Evolutionary conservation across 2,113 vertebrate species (phyloP), one percentile per base, ranked within the genome.

Genomic region (Catharus minimus): DNA sequence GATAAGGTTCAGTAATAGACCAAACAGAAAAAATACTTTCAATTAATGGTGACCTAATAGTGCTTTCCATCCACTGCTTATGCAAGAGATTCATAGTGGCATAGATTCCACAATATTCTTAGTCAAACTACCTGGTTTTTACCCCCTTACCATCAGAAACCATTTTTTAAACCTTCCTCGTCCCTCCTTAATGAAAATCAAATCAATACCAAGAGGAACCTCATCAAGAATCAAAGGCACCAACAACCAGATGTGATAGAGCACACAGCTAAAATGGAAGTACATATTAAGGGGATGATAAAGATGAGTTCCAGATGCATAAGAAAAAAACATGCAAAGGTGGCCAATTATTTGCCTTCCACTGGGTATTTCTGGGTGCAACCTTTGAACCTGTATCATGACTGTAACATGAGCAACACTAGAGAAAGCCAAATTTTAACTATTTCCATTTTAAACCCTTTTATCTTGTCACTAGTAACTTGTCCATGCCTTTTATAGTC

Each of bases 121-220:
- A 50, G 9, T 30, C 13, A 50, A 50, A 73, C 38, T 44, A 15
- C 23, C 18, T 64, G 10, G 0, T 56, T 89, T 89, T 77, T 30
- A 65, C 13, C 7, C 13, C 2, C 9, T 36, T 68, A 49, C 4
- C 9, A 50, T 39, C 19, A 66, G 33, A 68, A 84, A 74, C 2
- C 5, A 15, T 33, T 74, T 77, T 47, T 36, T 57, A 62, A 66
- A 44, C 3, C 49, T 11, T 20, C 33, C n/a, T 44, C 0, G 0
- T 53, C 11, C 8, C 38, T 65, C 43, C 20, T 53, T 49, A 69
- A 74, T 8, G 24, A 3, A 50, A 88, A 77, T 43, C 5, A 33
- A 20, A 58, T 56, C 0, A 60, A 14, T 1, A 21, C 22, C 65
- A 49, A 79, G 46, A 79, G 23, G 7, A 55, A 58, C 32, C 5